Evolutionary conservation across 2,113 vertebrate genomes (phyloP), one percentile per base, ranked within the genome.

Genomic region (Hippolais icterina): DNA sequence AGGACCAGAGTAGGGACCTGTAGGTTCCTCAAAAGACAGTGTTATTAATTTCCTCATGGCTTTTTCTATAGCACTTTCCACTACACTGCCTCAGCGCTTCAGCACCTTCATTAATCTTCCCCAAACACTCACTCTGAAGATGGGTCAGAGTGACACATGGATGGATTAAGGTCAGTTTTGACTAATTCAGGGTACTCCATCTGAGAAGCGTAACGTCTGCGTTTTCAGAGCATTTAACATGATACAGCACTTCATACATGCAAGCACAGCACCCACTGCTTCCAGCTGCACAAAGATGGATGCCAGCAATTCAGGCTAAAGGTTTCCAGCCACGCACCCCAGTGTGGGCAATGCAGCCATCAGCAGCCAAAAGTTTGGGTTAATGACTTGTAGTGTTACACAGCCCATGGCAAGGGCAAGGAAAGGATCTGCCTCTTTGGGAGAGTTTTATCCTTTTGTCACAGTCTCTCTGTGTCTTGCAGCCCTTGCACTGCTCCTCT

Each of bases 131-230:
- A 5, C 85, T 77, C 57, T 1, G 83, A 84, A 90, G 84, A 83
- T 23, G 81, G 91, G 77, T 72, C 57, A 71, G 77, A 88, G 89
- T 89, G 95, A 93, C 68, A 82, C 59, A 12, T 22, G 83, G 88
- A 86, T 77, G 88, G 94, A 91, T 96, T 25, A 87, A 96, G 89
- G 91, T 95, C 95, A 87, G 65, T 91, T 94, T 78, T 78, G 83
- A 84, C 91, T 95, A 64, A 94, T 91, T 94, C 74, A 27, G 87
- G 57, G 83, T 71, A 44, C 37, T 94, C 77, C 86, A 74, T 72
- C 77, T 49, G 57, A 82, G 90, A 68, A 91, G 89, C 17, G 0
- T 41, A 52, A 59, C 14, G 64, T 54, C 91, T 78, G 91, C 74
- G 12, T 76, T 76, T 85, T 64, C 79, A 29, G 76, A 93, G 89